Evolutionary conservation across 2,888 invertebrate genomes (phyloP).

Genomic region (Globia sparganii): DNA sequence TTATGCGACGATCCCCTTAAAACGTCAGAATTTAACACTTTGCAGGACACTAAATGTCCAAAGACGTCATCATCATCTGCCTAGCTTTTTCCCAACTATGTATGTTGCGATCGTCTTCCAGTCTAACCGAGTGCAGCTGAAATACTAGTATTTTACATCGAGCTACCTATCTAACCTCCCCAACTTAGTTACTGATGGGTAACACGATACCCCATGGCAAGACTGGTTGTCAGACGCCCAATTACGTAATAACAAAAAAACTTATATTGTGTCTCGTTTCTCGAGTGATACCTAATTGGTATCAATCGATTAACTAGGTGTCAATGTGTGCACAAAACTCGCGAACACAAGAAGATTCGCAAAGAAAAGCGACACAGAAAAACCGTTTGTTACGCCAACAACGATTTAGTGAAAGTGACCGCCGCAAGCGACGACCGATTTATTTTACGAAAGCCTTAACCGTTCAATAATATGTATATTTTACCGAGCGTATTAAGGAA

Average conservation of each 20-base stretch:
- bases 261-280: background rate
- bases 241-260: background rate
- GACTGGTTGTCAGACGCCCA: background rate
- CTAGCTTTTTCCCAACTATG: background rate
- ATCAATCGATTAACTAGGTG: background rate
- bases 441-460: slow-evolving; percentile 74
- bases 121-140: background rate
- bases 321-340: slow-evolving; percentile 2
- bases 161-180: background rate
- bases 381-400: slow-evolving; percentile 80
- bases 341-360: slow-evolving; percentile 69
- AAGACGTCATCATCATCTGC: background rate
- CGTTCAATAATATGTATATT: slow-evolving; percentile 62
- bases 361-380: slow-evolving; percentile 80
- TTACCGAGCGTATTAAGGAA: slow-evolving; percentile 51
- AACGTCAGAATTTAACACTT: background rate
- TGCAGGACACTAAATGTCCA: background rate
- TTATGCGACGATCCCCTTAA: slow-evolving; percentile 8
- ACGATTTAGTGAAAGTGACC: slow-evolving; percentile 81
- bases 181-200: background rate
- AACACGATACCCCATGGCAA: background rate
- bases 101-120: background rate
- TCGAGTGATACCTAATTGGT: background rate
- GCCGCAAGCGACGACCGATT: slow-evolving; percentile 68
- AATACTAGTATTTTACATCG: too few species aligned